Conservation (phyloP, 2,797 vertebrate species). For the Crax fasciolata region DNA sequence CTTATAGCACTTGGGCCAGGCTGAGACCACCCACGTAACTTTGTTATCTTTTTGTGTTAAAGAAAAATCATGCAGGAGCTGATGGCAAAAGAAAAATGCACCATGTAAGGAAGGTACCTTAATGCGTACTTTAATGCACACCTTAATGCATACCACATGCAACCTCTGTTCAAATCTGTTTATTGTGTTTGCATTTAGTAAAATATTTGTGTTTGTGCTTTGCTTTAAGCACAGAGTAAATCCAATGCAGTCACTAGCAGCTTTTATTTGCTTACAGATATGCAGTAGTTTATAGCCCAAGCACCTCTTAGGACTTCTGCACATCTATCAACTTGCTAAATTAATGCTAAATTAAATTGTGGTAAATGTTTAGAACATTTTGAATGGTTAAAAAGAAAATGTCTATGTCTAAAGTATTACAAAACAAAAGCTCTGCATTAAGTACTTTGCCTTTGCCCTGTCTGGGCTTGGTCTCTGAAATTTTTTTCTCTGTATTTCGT, state of each 20-base stretch:
- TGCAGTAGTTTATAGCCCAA: background rate
- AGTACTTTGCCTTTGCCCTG: conserved; percentile 41
- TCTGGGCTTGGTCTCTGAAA: conserved; percentile 38
- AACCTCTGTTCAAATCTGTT: background rate
- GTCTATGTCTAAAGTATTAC: background rate
- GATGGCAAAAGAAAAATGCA: background rate
- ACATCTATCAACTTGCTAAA: background rate
- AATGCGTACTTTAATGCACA: background rate
- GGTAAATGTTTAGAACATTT: background rate
- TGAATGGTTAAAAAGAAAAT: conserved; percentile 42
- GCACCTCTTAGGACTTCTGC: background rate
- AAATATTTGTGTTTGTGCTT: background rate
- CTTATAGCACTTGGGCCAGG: background rate
- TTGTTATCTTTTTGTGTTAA: background rate
- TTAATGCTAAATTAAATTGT: conserved; percentile 1
- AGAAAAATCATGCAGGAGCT: background rate
- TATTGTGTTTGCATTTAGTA: background rate
- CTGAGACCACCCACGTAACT: background rate
- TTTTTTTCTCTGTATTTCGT: conserved; percentile 42
- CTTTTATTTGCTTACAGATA: background rate
- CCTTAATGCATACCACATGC: background rate
- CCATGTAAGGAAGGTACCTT: background rate
- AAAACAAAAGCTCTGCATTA: conserved; percentile 28
- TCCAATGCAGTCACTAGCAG: background rate
- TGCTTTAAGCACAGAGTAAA: background rate